phyloP scores from a whole-genome alignment of 2,797 vertebrate genomes.

The Luscinia luscinia region DNA sequence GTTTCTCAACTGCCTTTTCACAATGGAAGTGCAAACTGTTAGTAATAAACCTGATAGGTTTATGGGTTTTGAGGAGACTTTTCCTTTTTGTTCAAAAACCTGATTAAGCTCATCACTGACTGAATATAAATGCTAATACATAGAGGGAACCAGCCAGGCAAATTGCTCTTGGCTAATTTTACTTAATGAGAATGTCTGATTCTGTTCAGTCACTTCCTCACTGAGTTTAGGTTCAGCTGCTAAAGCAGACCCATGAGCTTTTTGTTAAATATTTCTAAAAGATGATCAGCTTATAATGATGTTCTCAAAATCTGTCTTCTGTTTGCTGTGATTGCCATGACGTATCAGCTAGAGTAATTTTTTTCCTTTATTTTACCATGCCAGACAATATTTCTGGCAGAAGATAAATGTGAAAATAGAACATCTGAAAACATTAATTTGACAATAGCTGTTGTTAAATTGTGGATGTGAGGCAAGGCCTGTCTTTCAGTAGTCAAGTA shows the following conservation, averaged over 20 bases:
- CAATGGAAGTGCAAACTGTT: not conserved
- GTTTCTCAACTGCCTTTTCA: conserved; percentile 14
- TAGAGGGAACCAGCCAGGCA: not conserved
- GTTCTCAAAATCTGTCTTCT: not conserved
- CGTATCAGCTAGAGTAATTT: not conserved
- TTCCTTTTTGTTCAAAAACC: not conserved
- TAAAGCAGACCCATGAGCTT: conserved; percentile 1
- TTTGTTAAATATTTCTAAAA: not conserved
- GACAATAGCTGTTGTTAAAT: not conserved
- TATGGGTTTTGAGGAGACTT: not conserved
- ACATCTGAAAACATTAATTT: not conserved
- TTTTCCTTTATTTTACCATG: not conserved
- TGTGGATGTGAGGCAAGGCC: not conserved
- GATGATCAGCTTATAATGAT: not conserved
- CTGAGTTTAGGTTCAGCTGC: conserved; percentile 29
- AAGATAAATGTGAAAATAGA: not conserved
- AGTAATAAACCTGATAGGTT: not conserved
- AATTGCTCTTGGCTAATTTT: conserved; percentile 50
- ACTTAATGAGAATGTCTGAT: conserved; percentile 47
- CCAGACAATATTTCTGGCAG: not conserved
- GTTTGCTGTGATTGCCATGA: not conserved
- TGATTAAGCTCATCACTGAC: not conserved
- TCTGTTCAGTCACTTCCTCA: not conserved
- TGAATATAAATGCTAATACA: conserved; percentile 15
- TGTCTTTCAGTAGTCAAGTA: not conserved